Evolutionary conservation across 2,113 vertebrate genomes (phyloP), one percentile per base, ranked within the genome.

Genomic region (Lampris incognitus): DNA sequence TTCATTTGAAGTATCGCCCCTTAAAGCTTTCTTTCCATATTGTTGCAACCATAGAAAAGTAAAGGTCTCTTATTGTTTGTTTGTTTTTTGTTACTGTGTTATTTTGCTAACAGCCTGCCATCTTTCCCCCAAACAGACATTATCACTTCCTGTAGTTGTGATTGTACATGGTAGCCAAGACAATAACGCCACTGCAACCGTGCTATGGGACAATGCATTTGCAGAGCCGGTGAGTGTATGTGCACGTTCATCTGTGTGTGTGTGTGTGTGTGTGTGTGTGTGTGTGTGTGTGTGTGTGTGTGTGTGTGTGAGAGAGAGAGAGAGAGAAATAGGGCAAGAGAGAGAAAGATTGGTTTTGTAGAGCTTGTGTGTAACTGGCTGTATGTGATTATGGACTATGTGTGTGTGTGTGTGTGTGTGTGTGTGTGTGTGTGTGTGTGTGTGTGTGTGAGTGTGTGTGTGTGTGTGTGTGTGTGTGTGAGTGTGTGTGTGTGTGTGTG

Each of bases 181-280:
- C 93, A 98, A 99, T 91, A 99, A 99, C 0, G 97, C 98, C 74
- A 98, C 98, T 0, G 97, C 98, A 69, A 99, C 98, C 0, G 98
- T 99, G 63, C 91, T 99, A n/a, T 99, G 98, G 98, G 97, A 99
- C 91, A 99, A 99, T 0, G 97, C 98, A 50, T 99, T 99, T 46
- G 97, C 97, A 0, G 97, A 98, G 90, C 96, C 97, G 0, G 97
- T 98, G 88, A 95, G 96, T 90, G 6, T 50, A 49, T 72, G 13
- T n/a, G 13, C 64, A 8, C 6, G 37, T 37, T 9, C 11, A 11
- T 39, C 38, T 42, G 38, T 52, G 50, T 67, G 38, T 54, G 50
- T 66, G 64, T 24, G 61, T 37, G 1, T 63, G 61, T 54, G 52
- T 54, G 52, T 57, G 1, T 57, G 61, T 59, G 24, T 58, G 2